Conservation (phyloP, 2,113 vertebrate genomes). For the Grallaria varia region DNA sequence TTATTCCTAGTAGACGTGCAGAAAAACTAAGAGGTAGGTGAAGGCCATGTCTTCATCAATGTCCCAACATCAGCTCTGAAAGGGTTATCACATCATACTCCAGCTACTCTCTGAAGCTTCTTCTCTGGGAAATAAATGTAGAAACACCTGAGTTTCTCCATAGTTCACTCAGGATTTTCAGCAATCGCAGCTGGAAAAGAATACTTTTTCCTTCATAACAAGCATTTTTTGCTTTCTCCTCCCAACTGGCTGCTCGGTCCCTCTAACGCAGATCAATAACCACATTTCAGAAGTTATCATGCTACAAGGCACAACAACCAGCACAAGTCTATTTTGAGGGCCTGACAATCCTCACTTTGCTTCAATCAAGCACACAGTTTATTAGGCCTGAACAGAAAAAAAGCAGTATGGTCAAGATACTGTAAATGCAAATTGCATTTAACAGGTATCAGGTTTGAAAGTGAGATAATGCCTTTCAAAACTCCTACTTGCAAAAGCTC, state of each 20-base stretch:
- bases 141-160: background rate
- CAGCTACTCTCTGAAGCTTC: background rate
- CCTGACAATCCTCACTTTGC: background rate
- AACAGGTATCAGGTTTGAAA: background rate
- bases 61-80: background rate
- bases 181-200: background rate
- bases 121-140: background rate
- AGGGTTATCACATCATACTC: background rate
- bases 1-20: background rate
- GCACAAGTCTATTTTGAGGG: background rate
- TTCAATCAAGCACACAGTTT: background rate
- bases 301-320: slow-evolving; percentile 32
- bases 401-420: background rate
- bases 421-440: slow-evolving; percentile 43
- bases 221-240: background rate
- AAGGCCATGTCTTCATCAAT: background rate
- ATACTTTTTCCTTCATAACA: background rate
- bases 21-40: background rate
- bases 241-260: background rate
- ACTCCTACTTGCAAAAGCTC: slow-evolving; percentile 20
- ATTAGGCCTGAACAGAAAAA: background rate
- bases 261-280: background rate
- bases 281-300: background rate
- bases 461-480: background rate
- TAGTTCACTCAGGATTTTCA: background rate